phyloP scores from a whole-genome alignment of 2,113 vertebrate species.

The Cyphomyrus discorhynchus region DNA sequence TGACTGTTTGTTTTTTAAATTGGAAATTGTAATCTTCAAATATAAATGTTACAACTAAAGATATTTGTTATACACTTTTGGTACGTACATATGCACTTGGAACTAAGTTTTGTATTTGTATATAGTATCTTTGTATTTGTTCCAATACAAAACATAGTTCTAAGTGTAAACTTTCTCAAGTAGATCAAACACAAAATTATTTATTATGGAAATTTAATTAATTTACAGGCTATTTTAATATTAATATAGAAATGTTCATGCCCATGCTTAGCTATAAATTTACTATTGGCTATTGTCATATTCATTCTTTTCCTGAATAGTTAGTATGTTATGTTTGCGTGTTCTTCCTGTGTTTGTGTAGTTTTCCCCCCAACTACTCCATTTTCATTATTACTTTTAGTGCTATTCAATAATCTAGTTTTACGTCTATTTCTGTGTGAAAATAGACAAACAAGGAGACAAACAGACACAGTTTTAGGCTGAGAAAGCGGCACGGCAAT shows the following conservation, averaged over 20 bases:
- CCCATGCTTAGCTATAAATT: background rate
- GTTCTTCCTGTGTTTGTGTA: background rate
- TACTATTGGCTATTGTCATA: background rate
- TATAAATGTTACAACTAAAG: background rate
- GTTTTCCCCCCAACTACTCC: background rate
- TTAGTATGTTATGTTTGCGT: background rate
- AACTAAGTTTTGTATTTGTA: background rate
- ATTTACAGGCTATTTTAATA: background rate
- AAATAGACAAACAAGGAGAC: background rate
- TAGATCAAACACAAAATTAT: background rate
- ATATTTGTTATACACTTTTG: background rate
- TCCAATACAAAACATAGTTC: background rate
- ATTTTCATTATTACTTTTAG: background rate
- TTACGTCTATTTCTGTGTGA: background rate
- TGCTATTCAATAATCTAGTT: background rate
- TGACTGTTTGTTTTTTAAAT: background rate
- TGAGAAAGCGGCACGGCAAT: background rate
- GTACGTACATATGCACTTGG: background rate
- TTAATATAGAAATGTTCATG: background rate
- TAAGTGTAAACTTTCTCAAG: background rate
- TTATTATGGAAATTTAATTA: background rate
- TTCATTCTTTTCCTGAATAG: background rate
- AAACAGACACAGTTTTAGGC: background rate
- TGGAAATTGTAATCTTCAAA: background rate
- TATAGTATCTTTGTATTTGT: background rate